Evolutionary conservation across 2,888 invertebrate genomes (phyloP).

Genomic region (Alloplasta piceator): DNA sequence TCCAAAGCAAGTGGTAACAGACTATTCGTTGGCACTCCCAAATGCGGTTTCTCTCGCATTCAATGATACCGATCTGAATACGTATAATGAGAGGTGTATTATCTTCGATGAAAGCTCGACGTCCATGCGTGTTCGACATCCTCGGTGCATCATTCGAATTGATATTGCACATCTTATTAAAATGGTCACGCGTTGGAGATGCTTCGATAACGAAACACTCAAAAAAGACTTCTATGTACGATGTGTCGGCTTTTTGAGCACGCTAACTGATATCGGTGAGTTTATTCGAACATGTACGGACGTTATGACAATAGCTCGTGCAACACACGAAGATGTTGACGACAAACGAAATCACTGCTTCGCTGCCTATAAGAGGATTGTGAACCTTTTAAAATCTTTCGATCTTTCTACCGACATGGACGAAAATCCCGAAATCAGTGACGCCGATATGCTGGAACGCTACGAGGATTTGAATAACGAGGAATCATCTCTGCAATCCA

Average conservation of each 20-base stretch:
- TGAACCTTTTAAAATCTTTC: slow-evolving; percentile 31
- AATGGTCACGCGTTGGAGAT: slow-evolving; percentile 59
- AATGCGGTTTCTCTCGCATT: slow-evolving; percentile 66
- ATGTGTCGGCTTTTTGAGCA: slow-evolving; percentile 54
- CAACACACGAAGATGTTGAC: slow-evolving; percentile 43
- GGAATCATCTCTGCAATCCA: neutral
- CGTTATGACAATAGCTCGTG: slow-evolving; percentile 41
- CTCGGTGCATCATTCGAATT: slow-evolving; percentile 58
- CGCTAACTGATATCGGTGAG: slow-evolving; percentile 34
- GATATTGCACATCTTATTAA: slow-evolving; percentile 72
- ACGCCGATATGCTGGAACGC: neutral
- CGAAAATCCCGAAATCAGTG: neutral
- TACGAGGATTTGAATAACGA: too few relatives aligned
- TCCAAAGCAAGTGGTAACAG: slow-evolving; percentile 64
- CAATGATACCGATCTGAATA: slow-evolving; percentile 61
- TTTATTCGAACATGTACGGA: slow-evolving; percentile 48
- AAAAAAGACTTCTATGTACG: slow-evolving; percentile 67
- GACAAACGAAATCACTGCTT: slow-evolving; percentile 49
- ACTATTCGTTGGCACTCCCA: slow-evolving; percentile 67
- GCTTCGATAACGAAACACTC: slow-evolving; percentile 49
- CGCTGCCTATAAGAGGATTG: slow-evolving; percentile 48
- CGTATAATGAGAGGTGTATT: slow-evolving; percentile 62
- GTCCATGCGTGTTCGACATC: slow-evolving; percentile 9
- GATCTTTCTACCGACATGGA: neutral
- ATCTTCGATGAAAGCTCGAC: neutral